Evolutionary conservation across 2,113 vertebrate genomes (phyloP).

Genomic region (Cheirogaleus medius): DNA sequence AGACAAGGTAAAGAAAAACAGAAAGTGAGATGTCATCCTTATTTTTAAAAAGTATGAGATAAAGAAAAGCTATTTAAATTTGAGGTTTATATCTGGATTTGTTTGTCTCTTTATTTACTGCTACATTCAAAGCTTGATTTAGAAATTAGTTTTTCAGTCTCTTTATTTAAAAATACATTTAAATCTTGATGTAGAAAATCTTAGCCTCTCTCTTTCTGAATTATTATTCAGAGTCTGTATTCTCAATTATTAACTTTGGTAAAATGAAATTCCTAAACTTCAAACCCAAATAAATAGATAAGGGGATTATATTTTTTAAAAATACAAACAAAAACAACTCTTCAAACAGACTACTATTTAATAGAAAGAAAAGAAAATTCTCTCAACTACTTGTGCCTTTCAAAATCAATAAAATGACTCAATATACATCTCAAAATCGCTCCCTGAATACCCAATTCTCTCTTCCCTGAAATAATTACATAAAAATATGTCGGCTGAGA

Average conservation of each 20-base stretch:
- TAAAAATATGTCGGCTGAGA: constrained; percentile 72
- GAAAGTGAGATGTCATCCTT: background rate
- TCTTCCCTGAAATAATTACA: constrained; percentile 61
- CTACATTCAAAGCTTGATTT: background rate
- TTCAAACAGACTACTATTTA: background rate
- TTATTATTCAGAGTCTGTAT: background rate
- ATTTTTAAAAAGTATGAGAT: background rate
- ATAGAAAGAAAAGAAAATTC: background rate
- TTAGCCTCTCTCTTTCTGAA: background rate
- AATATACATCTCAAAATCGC: background rate
- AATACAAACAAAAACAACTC: background rate
- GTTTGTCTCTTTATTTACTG: background rate
- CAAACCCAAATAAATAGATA: constrained; percentile 1
- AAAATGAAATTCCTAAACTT: constrained; percentile 22
- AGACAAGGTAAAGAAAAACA: background rate
- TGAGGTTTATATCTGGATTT: background rate
- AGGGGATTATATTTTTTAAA: constrained; percentile 15
- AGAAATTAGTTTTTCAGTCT: background rate
- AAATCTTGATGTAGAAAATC: background rate
- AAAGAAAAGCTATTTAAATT: constrained; percentile 28
- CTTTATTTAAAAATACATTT: background rate
- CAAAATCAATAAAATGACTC: constrained; percentile 31
- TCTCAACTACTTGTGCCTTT: background rate
- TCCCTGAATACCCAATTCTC: background rate
- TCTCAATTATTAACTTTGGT: background rate